Percentiles rank a stretch among this genome's conserved stretches.
These are phyloP conservation scores for Pipistrellus nathusii DNA, from an alignment of 2,797 vertebrate species.

Conservation along the genomic window DNA sequence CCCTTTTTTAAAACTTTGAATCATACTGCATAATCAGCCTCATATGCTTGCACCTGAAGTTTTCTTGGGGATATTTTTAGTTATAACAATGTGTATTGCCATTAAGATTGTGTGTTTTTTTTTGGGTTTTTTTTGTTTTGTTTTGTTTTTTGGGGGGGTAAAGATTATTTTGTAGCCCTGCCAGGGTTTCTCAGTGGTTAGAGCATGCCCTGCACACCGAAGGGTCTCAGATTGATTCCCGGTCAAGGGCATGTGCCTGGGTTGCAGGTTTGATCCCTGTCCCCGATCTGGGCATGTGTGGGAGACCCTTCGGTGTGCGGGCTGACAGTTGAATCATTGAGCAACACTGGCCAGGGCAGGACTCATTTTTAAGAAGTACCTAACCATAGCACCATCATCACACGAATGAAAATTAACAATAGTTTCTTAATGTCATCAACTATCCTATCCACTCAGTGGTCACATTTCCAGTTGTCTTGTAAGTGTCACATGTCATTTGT, in stretches of 20 bases:
- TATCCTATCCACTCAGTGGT: not conserved
- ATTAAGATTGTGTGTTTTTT: not conserved
- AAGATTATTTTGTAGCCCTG: too few relatives aligned
- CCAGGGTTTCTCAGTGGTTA: too few relatives aligned
- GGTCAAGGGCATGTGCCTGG: too few relatives aligned
- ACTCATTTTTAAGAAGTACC: not conserved
- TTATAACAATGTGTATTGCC: not conserved
- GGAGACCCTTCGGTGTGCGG: too few relatives aligned
- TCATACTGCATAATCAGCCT: not conserved
- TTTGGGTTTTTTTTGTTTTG: too few relatives aligned
- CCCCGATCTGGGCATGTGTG: too few relatives aligned
- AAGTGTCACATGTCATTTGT: not conserved
- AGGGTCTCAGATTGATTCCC: too few relatives aligned
- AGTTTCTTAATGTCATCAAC: not conserved
- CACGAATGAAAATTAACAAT: not conserved
- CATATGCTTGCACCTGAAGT: not conserved
- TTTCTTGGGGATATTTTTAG: conserved; percentile 5
- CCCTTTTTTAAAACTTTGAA: not conserved
- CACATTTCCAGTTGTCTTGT: not conserved
- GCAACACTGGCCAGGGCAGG: not conserved
- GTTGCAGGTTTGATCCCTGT: too few relatives aligned
- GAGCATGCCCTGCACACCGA: too few relatives aligned
- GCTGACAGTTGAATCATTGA: not conserved
- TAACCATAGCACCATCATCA: not conserved
- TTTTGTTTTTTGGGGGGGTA: not conserved